Conservation (phyloP, 2,113 vertebrate genomes). For the Misgurnus anguillicaudatus region DNA sequence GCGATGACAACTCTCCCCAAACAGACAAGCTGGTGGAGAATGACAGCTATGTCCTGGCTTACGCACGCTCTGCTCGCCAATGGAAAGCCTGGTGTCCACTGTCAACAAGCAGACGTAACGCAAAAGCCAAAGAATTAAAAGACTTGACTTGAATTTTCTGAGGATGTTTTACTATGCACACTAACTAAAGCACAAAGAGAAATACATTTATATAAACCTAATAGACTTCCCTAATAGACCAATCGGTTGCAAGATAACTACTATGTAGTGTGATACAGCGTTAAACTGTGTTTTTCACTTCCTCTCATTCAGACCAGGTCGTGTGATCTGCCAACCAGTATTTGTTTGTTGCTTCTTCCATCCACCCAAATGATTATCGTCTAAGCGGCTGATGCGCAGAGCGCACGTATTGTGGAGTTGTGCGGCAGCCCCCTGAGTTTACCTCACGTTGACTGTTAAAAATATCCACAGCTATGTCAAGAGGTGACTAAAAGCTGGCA, state of each 20-base stretch:
- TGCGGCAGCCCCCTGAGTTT: background rate
- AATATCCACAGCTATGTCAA: constrained; percentile 30
- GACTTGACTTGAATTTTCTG: too few species aligned
- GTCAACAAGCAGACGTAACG: too few species aligned
- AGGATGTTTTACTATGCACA: too few species aligned
- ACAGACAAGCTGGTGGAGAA: constrained; percentile 39
- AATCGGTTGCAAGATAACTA: too few species aligned
- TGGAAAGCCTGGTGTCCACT: background rate
- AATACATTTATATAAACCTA: too few species aligned
- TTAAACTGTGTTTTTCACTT: too few species aligned
- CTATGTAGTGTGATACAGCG: too few species aligned
- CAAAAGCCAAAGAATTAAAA: too few species aligned
- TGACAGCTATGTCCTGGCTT: constrained; percentile 39
- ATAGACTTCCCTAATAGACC: too few species aligned
- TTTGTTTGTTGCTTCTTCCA: constrained; percentile 9
- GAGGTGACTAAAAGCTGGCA: constrained; percentile 21
- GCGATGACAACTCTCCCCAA: background rate
- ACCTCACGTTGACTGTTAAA: constrained; percentile 2
- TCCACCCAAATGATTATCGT: background rate
- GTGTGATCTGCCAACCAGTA: background rate
- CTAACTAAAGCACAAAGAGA: too few species aligned
- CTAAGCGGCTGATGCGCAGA: background rate
- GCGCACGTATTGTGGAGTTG: background rate
- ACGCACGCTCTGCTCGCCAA: background rate
- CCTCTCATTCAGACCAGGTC: background rate